Conservation (phyloP, 2,113 vertebrate species). For the Silurus asotus region DNA sequence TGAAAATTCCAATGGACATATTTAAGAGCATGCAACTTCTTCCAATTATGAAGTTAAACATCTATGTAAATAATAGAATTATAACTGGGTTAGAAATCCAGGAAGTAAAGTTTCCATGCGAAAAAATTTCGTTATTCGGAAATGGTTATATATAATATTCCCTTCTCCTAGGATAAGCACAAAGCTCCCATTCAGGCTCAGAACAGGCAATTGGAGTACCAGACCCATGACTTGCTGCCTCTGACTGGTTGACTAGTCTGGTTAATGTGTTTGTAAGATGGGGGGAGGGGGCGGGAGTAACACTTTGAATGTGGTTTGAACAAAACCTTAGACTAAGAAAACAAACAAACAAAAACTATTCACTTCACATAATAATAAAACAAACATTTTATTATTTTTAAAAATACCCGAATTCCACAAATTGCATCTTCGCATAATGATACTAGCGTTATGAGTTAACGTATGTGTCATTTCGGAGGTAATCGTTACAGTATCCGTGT, state of each 20-base stretch:
- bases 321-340: background rate
- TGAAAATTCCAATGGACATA: conserved; percentile 36
- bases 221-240: background rate
- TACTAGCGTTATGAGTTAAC: background rate
- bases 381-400: background rate
- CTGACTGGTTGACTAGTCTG: background rate
- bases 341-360: background rate
- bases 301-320: background rate
- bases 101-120: background rate
- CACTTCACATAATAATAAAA: background rate
- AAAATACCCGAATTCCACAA: background rate
- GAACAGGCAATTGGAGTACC: background rate
- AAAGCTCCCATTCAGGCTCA: background rate
- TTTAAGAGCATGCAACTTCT: background rate
- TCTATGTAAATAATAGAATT: no score
- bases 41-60: no score
- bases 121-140: background rate
- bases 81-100: background rate
- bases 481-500: background rate
- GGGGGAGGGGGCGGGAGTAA: background rate
- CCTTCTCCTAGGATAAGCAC: background rate
- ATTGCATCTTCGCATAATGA: background rate
- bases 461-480: background rate
- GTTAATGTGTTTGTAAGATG: background rate
- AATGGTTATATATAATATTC: background rate